Base-by-base conservation (phyloP, 2,797 vertebrate species). In the Amphiprion clarkii region DNA sequence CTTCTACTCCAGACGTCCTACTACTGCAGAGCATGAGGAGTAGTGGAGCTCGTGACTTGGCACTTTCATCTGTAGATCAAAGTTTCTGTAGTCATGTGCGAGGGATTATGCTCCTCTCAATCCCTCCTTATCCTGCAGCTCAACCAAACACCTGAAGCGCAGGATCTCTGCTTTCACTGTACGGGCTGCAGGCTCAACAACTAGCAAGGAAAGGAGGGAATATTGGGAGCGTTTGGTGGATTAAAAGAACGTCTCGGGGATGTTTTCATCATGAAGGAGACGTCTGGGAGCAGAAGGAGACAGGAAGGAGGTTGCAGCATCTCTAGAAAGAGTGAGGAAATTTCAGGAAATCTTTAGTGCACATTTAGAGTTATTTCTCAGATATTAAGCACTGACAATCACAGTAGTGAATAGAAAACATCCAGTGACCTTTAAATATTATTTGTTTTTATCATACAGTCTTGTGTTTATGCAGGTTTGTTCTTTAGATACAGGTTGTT, bases 71-170 rank as follows among this genome's bases (percentile, higher is more conserved):
- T 86, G 19, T 40, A 62, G 76, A 74, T 87, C 79, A 86, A 79
- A 79, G 76, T 73, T 19, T 53, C 76, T 68, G 71, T 25, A 63
- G 71, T 71, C 89, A 76, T 88, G 89, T 89, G 86, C 42, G 62
- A 64, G 70, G 89, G 93, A 93, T 94, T 92, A 94, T 62, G 82
- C 54, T 86, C 85, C 51, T 87, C 82, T 84, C 82, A 91, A 93
- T 92, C 91, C 92, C 76, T 84, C 81, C 42, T 92, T 59, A 93
- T 93, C 90, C 91, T 62, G 23, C 77, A 69, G 84, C 87, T 90
- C 83, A 89, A 7, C 31, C 70, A 7, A 53, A 71, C 80, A 85
- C 85, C 82, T 75, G 87, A 52, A 51, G 80, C 83, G 65, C 23
- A 31, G 39, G 67, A 78, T 66, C 78, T 64, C 66, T 54, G 67